Percentiles rank a stretch among this genome's conserved stretches.
phyloP scores from a whole-genome alignment of 2,113 vertebrate genomes.

The Chaetodon trifascialis region DNA sequence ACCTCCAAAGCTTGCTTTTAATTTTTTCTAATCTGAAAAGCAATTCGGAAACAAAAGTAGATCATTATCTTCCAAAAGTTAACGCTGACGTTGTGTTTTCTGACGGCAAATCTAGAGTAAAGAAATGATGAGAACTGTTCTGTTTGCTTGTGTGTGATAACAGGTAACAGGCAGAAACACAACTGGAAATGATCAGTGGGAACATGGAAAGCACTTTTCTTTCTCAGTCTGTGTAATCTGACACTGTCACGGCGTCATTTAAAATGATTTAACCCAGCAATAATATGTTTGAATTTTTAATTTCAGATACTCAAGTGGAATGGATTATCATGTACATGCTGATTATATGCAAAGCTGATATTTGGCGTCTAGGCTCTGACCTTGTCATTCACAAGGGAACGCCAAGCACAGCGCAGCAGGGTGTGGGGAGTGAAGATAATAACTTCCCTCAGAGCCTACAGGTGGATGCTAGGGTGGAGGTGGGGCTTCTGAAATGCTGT shows the following conservation, averaged over 20 bases:
- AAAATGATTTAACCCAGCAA: neutral
- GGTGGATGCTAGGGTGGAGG: neutral
- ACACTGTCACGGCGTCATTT: neutral
- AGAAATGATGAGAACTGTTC: neutral
- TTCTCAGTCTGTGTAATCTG: too few relatives aligned
- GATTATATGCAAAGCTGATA: too few relatives aligned
- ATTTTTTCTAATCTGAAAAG: neutral
- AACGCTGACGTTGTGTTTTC: neutral
- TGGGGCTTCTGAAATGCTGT: neutral
- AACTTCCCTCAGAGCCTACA: neutral
- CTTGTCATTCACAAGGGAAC: neutral
- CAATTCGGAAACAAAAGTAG: neutral
- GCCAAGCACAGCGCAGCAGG: neutral
- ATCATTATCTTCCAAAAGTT: slow-evolving; percentile 6
- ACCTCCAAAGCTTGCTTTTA: neutral
- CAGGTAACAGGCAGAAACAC: neutral
- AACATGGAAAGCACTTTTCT: neutral
- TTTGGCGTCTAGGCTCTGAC: neutral
- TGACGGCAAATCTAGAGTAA: neutral
- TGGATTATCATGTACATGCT: neutral
- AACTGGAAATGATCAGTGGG: neutral
- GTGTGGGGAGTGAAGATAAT: too few relatives aligned
- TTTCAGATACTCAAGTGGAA: neutral
- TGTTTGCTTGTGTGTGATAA: neutral
- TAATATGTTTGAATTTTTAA: neutral